Evolutionary conservation across 2,113 vertebrate species (phyloP).

Genomic region (Etheostoma cragini): DNA sequence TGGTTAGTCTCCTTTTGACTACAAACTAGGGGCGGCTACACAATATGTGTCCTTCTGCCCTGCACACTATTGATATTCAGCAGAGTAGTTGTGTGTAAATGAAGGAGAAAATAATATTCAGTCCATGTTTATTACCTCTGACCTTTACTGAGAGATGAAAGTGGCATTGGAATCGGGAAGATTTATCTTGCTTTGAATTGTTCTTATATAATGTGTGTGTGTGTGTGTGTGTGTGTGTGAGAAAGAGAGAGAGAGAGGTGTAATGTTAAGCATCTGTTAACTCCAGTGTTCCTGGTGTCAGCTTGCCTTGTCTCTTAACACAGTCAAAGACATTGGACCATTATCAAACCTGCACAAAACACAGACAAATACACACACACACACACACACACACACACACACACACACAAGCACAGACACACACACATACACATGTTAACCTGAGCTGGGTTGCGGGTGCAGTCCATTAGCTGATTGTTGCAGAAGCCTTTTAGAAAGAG

Average conservation of each 20-base stretch:
- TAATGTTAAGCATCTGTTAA: slow-evolving; percentile 32
- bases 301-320: slow-evolving; percentile 20
- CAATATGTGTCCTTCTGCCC: not conserved
- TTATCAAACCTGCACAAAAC: slow-evolving; percentile 6
- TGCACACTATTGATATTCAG: slow-evolving; percentile 35
- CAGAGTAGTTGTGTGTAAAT: slow-evolving; percentile 15
- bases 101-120: slow-evolving; percentile 23
- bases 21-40: slow-evolving; percentile 25
- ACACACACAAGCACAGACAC: slow-evolving; percentile 9
- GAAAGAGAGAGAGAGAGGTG: not conserved
- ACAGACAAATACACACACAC: not conserved
- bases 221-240: not conserved
- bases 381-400: slow-evolving; percentile 25
- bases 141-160: slow-evolving; percentile 33
- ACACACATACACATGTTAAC: slow-evolving; percentile 34
- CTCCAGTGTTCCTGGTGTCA: slow-evolving; percentile 12
- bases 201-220: not conserved
- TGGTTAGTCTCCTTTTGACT: slow-evolving; percentile 15
- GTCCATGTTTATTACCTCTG: slow-evolving; percentile 12
- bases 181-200: not conserved
- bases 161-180: slow-evolving; percentile 4
- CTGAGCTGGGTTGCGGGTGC: slow-evolving; percentile 40
- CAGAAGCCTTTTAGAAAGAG: slow-evolving; percentile 38
- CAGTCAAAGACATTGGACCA: slow-evolving; percentile 7
- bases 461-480: slow-evolving; percentile 70